Conservation (phyloP, 2,797 vertebrate species). For the Lophotriccus pileatus region DNA sequence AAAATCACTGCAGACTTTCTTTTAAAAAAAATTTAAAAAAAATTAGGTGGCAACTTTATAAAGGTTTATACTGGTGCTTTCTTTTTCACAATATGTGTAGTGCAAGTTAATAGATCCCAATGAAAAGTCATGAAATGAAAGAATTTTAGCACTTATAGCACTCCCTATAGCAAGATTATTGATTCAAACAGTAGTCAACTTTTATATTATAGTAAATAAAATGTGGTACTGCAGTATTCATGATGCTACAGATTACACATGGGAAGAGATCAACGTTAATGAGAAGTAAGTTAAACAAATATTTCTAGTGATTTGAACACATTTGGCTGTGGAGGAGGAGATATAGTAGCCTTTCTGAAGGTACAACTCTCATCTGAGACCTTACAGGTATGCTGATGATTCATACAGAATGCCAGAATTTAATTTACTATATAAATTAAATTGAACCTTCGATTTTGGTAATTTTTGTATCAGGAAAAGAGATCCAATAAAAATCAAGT, state of each 20-base stretch:
- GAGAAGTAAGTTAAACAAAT: background rate
- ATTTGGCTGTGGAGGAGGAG: background rate
- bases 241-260: background rate
- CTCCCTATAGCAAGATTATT: background rate
- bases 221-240: background rate
- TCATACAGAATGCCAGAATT: background rate
- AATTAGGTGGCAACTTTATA: background rate
- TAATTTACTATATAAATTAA: slow-evolving; percentile 27
- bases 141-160: background rate
- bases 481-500: background rate
- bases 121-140: background rate
- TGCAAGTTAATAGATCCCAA: background rate
- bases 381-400: background rate
- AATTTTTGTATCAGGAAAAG: slow-evolving; percentile 21
- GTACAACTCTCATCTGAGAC: background rate
- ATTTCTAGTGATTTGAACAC: background rate
- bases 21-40: background rate
- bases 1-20: background rate
- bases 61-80: background rate
- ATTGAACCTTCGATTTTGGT: background rate
- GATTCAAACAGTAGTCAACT: background rate
- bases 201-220: background rate
- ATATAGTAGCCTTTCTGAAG: background rate
- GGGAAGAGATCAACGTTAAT: background rate
- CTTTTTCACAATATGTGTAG: background rate